Evolutionary conservation across 2,113 vertebrate species (phyloP), one percentile per base, ranked within the genome.

Genomic region (Axis porcinus): DNA sequence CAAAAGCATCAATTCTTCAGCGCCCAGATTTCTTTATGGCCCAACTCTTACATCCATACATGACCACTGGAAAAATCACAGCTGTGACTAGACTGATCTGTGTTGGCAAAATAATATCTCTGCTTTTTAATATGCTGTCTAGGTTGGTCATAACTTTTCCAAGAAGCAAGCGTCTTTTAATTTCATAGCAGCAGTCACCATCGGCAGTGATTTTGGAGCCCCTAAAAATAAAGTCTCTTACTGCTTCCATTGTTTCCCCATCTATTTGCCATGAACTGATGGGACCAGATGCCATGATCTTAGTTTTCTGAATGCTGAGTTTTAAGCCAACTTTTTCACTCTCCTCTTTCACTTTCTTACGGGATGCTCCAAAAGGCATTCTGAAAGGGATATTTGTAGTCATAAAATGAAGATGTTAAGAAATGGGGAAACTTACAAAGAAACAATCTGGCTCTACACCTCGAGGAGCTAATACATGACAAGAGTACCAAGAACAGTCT

Each of bases 361-460:
- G 2, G 76, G 15, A 91, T 28, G 10, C 33, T 54, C 16, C 89
- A 91, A 81, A 82, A 52, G 2, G 33, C 76, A 17, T 62, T 52
- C 55, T 86, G 84, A 40, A 67, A 89, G 4, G 12, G 10, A 62
- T 52, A n/a, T 40, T 23, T 79, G 45, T 11, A 17, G 70, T 23
- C 43, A 58, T 25, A 90, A n/a, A 90, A 70, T 47, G 40, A 30
- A 79, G 58, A 28, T 30, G 28, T 40, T 91, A 62, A 62, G 23
- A 79, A 91, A 60, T 52, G 33, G n/a, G 45, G 21, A 91, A 82
- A 58, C 9, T 2, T 52, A 23, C 23, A 91, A 82, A 50, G 27
- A 91, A 90, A 79, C 23, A 19, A 86, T 60, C 17, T 82, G 81
- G 50, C 7, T 82, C 82, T 91, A 62, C 7, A 52, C 89, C 30